Base-by-base conservation (phyloP, 1,140 invertebrate species). In the Euwallacea similis region DNA sequence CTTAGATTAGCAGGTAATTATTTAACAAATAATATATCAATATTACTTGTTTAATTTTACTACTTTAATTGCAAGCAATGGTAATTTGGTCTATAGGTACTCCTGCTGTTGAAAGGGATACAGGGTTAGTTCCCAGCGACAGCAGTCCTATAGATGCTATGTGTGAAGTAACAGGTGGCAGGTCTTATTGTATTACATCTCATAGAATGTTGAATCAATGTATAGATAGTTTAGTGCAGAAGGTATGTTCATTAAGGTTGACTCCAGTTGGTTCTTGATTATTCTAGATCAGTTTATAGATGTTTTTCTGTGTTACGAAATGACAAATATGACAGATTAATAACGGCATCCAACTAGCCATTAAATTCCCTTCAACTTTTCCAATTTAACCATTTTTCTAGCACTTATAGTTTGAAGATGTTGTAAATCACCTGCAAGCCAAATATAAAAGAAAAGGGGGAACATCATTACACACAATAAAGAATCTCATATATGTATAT, bases 121-220 rank as follows among this genome's bases (percentile, higher is more conserved):
- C 87, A 21, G 90, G 89, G 43, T 86, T 95, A 65, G 94, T 97
- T 15, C 93, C 95, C 42, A 94, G 93, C 75, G 96, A 98, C 79
- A 88, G 90, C 69, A 96, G 95, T 62, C 94, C 95, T 0, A 95
- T 99, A 74, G 96, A 98, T 84, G 91, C 93, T 2, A 98, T 99
- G 95, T 99, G 97, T 85, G 96, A 98, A 87, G 96, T 98, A n/a
- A 99, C 97, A 6, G 97, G 97, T 83, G 97, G 97, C 69, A 89
- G 97, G 42, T 98, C 97, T 0, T 99, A 98, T 82, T 93, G 91
- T 73, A 94, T 99, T 67, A 95, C 94, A 15, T 96, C 95, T 0
- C 96, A 98, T 79, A 87, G 95, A 69, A 95, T 97, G 89, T 84
- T 99, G 76, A 93, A 95, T 87, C 94, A 97, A 79, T 97, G 96